Percentiles rank a stretch among this genome's conserved stretches.
Conservation (phyloP, 2,797 vertebrate species). For the Sebastes nivosus region DNA sequence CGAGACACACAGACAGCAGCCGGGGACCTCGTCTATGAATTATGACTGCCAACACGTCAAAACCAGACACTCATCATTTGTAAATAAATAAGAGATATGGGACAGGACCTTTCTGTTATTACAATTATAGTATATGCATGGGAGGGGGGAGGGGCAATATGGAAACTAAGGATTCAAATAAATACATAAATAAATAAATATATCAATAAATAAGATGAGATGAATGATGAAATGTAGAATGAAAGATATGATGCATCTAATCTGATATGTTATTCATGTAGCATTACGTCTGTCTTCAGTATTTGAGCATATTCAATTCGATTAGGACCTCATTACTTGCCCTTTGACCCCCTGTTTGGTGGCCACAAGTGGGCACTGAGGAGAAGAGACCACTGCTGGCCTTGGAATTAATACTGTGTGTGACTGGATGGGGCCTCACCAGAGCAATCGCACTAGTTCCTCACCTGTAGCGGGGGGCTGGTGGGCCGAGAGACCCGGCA, state of each 20-base stretch:
- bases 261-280: slow-evolving; percentile 60
- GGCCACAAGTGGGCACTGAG: slow-evolving; percentile 35
- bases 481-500: slow-evolving; percentile 95
- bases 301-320: slow-evolving; percentile 43
- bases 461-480: slow-evolving; percentile 99
- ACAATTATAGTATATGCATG: slow-evolving; percentile 10
- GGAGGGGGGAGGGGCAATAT: neutral
- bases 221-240: slow-evolving; percentile 62
- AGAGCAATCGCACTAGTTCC: slow-evolving; percentile 99
- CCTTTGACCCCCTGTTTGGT: slow-evolving; percentile 49
- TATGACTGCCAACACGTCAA: slow-evolving; percentile 46
- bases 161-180: slow-evolving; percentile 8
- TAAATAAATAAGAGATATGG: slow-evolving; percentile 47
- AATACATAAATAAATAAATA: slow-evolving; percentile 48
- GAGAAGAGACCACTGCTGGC: slow-evolving; percentile 39
- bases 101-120: slow-evolving; percentile 22
- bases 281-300: slow-evolving; percentile 35
- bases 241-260: slow-evolving; percentile 42
- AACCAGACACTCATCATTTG: slow-evolving; percentile 40
- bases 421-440: slow-evolving; percentile 82
- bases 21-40: slow-evolving; percentile 31
- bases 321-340: slow-evolving; percentile 41
- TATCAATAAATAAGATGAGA: slow-evolving; percentile 51
- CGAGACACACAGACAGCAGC: slow-evolving; percentile 29
- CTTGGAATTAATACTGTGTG: slow-evolving; percentile 44